These are phyloP conservation scores for Drosophila rubida DNA, from an alignment of 2,888 invertebrate species.

Conservation along the genomic window DNA sequence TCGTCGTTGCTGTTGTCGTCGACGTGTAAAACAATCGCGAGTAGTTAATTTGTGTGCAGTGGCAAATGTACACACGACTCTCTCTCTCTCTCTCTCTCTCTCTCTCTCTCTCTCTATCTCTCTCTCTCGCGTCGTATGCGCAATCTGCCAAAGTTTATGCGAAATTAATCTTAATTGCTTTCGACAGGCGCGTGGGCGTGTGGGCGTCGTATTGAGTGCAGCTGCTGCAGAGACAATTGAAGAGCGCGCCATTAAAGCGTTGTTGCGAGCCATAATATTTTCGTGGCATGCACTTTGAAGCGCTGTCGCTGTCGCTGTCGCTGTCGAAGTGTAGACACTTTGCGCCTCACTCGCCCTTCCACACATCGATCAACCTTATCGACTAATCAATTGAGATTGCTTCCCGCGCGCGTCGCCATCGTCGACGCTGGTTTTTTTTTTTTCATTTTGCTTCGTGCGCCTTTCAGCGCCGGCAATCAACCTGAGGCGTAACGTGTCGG, in stretches of 20 bases:
- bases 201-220: not conserved
- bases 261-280: too few relatives aligned
- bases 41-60: conserved; percentile 66
- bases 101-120: not conserved
- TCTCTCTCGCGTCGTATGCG: conserved; percentile 47
- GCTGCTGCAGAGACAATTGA: conserved; percentile 1
- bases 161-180: conserved; percentile 68
- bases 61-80: conserved; percentile 25
- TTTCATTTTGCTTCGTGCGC: not conserved
- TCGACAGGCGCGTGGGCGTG: conserved; percentile 9
- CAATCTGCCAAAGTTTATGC: conserved; percentile 61
- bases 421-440: too few relatives aligned
- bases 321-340: too few relatives aligned
- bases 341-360: too few relatives aligned
- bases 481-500: conserved; percentile 13
- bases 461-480: conserved; percentile 4
- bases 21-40: conserved; percentile 70
- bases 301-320: too few relatives aligned
- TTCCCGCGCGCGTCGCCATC: not conserved
- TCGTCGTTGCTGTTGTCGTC: conserved; percentile 35
- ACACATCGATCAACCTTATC: conserved; percentile 66
- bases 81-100: not conserved
- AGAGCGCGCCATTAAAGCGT: too few relatives aligned
- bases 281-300: too few relatives aligned
- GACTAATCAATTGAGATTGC: conserved; percentile 66